Base-by-base conservation (phyloP, 2,888 invertebrate genomes). In the Syritta pipiens region DNA sequence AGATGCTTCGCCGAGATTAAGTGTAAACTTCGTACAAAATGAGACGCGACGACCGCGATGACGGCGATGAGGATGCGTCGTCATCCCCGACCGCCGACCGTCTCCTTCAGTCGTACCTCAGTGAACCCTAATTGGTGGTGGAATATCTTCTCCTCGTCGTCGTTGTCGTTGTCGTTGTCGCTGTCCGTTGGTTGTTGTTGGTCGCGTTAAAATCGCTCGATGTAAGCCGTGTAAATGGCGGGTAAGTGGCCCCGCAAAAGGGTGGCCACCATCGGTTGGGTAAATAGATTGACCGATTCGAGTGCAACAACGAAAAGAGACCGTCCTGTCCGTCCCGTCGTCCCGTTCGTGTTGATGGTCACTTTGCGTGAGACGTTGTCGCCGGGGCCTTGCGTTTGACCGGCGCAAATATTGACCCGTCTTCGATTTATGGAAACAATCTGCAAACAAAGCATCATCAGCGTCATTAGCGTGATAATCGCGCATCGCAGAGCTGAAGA, bases 381-480 rank as follows among this genome's bases (percentile, higher is more conserved):
- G 63, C 17, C 51, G 40, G 22, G 19, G 19, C 17, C 37, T 9
- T 14, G 49, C 26, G 49, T 74, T 68, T 72, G 67, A 42, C 35
- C 62, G 35, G 30, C 6, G 67, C 62, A 72, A 79, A 79, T 79
- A 79, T 79, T 79, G 79, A 72, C 72, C 72, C 72, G 53, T 74
- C 72, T 68, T 67, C 79, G 74, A 74, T 72, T 72, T 79, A 79
- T 79, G 79, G 72, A 72, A 79, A 79, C 67, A 68, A 79, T 67
- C 79, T 79, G 55, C 79, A 79, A 79, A 74, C 79, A 79, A 68
- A 72, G 72, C 72, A 55, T 72, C 72, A 72, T 62, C 55, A 51
- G 67, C 79, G 55, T 79, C 77, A 79, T 79, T 79, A 79, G 72
- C 77, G 55, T 30, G 72, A 79, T 79, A 79, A 79, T 74, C 72